These are phyloP conservation scores for Aphelocoma californica DNA, from an alignment of 2,797 vertebrate genomes.

Conservation along the genomic window DNA sequence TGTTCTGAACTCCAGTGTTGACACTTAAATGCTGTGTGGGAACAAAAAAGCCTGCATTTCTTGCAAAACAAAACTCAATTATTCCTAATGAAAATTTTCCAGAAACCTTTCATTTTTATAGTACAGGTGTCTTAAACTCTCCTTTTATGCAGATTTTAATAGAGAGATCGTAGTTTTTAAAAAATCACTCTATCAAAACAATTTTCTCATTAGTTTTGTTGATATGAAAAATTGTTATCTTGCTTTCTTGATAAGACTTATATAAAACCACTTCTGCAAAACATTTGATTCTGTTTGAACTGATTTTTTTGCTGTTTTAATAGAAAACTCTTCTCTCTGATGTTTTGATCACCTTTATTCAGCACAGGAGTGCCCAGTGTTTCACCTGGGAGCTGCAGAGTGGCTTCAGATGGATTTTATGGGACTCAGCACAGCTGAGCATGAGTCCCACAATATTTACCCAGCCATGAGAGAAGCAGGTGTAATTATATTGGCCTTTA, in stretches of 20 bases:
- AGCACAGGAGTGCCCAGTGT: background rate
- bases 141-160: background rate
- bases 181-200: background rate
- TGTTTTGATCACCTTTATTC: background rate
- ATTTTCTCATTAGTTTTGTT: background rate
- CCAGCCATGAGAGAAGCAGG: background rate
- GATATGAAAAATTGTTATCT: background rate
- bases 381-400: background rate
- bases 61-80: background rate
- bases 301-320: background rate
- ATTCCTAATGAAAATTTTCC: background rate
- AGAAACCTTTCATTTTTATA: background rate
- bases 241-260: background rate
- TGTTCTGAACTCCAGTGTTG: background rate
- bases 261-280: background rate
- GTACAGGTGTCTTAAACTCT: background rate
- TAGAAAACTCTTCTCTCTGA: background rate
- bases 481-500: constrained; percentile 2
- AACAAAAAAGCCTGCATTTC: background rate
- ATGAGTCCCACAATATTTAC: background rate
- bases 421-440: background rate
- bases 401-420: background rate
- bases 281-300: background rate
- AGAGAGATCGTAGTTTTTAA: background rate
- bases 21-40: background rate